Evolutionary conservation across 2,797 vertebrate species (phyloP).

Genomic region (Setipinna tenuifilis): DNA sequence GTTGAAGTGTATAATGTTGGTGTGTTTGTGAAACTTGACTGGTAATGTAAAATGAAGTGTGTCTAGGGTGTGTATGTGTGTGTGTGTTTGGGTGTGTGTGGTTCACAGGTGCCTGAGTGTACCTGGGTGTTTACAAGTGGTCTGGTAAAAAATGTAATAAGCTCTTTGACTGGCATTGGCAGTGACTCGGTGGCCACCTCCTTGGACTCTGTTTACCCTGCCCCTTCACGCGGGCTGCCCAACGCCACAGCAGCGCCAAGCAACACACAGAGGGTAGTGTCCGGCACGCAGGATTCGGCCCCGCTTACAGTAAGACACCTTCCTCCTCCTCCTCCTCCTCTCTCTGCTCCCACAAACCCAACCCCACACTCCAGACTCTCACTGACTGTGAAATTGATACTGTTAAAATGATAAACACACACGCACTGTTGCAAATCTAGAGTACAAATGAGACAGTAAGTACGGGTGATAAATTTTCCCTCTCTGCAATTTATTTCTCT

Average conservation of each 20-base stretch:
- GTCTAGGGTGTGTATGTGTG: not conserved
- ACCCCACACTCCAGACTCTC: too few relatives aligned
- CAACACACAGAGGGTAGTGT: not conserved
- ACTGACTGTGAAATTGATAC: too few relatives aligned
- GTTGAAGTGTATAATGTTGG: too few relatives aligned
- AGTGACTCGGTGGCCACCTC: constrained; percentile 8
- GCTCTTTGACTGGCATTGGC: not conserved
- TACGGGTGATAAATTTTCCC: too few relatives aligned
- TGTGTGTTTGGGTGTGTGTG: not conserved
- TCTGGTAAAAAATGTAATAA: not conserved
- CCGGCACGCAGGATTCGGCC: not conserved
- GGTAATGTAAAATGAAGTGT: too few relatives aligned
- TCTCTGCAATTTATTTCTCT: too few relatives aligned
- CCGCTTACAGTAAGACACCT: constrained; percentile 7
- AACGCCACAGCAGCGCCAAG: constrained; percentile 62
- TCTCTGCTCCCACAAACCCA: too few relatives aligned
- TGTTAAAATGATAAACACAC: too few relatives aligned
- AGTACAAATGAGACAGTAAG: too few relatives aligned
- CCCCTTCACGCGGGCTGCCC: constrained; percentile 84
- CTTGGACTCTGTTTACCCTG: constrained; percentile 82
- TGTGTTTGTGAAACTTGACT: too few relatives aligned
- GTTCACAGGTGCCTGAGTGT: not conserved
- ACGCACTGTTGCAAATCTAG: too few relatives aligned
- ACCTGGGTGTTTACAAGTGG: not conserved
- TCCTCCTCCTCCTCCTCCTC: not conserved